Base-by-base conservation (phyloP, 2,888 invertebrate species). In the Luffia ferchaultella region DNA sequence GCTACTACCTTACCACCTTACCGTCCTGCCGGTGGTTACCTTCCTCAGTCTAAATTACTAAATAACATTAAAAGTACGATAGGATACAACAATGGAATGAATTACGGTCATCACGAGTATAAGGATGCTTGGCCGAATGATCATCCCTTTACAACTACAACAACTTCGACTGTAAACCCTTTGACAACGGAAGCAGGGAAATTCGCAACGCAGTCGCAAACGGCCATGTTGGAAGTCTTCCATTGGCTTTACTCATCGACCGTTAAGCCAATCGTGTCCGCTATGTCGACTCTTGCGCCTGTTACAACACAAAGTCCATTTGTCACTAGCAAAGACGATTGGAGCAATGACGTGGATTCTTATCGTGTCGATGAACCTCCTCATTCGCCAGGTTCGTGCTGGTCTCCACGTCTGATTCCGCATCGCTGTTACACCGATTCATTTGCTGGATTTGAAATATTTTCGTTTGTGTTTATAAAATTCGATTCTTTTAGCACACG, bases 361-460 rank as follows among this genome's bases (percentile, higher is more conserved):
- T 83, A 83, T 68, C 83, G 83, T 54, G 82, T 83, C 66, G 83
- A 83, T 67, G 83, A 83, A 75, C 83, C 83, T 61, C 83, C 83
- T 58, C 83, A 83, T 68, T 73, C 67, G 65, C 72, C 83, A 83
- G 83, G 83, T 78, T 83, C 71, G 86, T 85, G 71, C 12, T 30
- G 5, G 30, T n/a, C n/a, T n/a, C 3, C 30, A 30, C 30, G 30
- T 30, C 12, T 12, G 30, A 30, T 30, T 30, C 3, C 12, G 30
- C 30, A 30, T 30, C 30, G 30, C 30, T 30, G 30, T 30, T 30
- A 30, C 12, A 30, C 30, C 30, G 30, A 30, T 30, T 30, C 12
- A 30, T 30, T 30, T 30, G 30, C 30, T 30, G 30, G n/a, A 30
- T 30, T 30, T 7, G 3, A 7, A 30, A 12, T 30, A 12, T 30